These are phyloP conservation scores for Pipistrellus kuhlii DNA, from an alignment of 2,797 vertebrate species.

Conservation along the genomic window DNA sequence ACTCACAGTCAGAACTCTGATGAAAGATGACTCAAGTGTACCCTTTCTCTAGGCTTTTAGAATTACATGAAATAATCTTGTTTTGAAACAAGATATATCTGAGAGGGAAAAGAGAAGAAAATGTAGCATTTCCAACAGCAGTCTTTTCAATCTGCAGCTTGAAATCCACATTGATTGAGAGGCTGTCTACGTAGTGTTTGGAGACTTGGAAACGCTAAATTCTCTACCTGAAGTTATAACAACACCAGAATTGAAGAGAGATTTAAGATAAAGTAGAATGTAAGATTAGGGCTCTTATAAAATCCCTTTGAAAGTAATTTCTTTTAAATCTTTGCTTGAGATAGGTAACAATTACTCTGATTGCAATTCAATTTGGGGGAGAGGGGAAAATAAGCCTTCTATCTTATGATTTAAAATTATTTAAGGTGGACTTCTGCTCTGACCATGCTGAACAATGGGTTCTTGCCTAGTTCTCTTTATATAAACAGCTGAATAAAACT, in stretches of 20 bases:
- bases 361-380: conserved; percentile 23
- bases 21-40: background rate
- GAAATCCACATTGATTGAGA: conserved; percentile 26
- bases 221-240: background rate
- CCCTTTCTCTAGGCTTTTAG: conserved; percentile 8
- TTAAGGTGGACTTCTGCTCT: background rate
- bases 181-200: conserved; percentile 21
- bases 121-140: background rate
- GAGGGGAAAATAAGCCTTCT: conserved; percentile 32
- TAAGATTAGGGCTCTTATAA: background rate
- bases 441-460: background rate
- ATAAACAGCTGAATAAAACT: background rate
- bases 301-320: conserved; percentile 24
- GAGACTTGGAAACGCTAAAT: conserved; percentile 40
- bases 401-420: conserved; percentile 39
- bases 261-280: conserved; percentile 45
- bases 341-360: background rate
- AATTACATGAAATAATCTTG: conserved; percentile 22
- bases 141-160: background rate
- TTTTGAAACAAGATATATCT: background rate
- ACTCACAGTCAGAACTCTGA: background rate
- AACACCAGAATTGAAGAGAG: conserved; percentile 14
- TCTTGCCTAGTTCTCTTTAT: background rate
- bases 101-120: conserved; percentile 52
- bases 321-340: conserved; percentile 47